A percentile compares a stretch with the other conserved stretches of the same genome.
Evolutionary conservation across 2,888 invertebrate species (phyloP).

Genomic region (Dermolepida albohirtum): DNA sequence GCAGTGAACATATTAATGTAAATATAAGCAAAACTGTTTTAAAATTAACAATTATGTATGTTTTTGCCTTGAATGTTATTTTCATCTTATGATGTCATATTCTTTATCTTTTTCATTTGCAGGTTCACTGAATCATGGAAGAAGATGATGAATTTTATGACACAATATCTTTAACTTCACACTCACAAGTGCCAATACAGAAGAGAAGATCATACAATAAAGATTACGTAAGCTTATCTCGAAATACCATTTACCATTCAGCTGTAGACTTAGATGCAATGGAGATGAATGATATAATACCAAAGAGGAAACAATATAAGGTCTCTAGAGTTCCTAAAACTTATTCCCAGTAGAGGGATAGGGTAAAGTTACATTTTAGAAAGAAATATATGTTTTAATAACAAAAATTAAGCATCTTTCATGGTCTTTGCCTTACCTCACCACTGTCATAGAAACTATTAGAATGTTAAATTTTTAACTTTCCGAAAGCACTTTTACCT

Average conservation of each 20-base stretch:
- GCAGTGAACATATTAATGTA: too few species aligned
- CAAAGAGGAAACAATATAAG: conserved; percentile 60
- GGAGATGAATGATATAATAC: conserved; percentile 38
- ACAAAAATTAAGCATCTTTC: not conserved
- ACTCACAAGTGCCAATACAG: conserved; percentile 50
- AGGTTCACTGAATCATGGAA: conserved; percentile 47
- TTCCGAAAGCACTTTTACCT: not conserved
- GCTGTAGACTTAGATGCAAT: conserved; percentile 68
- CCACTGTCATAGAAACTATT: conserved; percentile 48
- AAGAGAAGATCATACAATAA: conserved; percentile 56
- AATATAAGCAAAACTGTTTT: too few species aligned
- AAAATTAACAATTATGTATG: too few species aligned
- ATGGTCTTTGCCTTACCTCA: conserved; percentile 54
- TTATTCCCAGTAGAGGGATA: conserved; percentile 73
- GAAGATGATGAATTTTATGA: conserved; percentile 64
- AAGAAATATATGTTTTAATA: not conserved
- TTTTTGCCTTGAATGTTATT: conserved; percentile 30
- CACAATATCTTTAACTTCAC: conserved; percentile 61
- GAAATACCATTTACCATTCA: conserved; percentile 72
- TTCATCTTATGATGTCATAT: conserved; percentile 23
- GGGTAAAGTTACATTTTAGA: conserved; percentile 64
- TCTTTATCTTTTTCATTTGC: conserved; percentile 5
- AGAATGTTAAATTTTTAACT: conserved; percentile 1
- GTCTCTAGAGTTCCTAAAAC: conserved; percentile 70
- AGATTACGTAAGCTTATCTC: conserved; percentile 67